Conservation (phyloP, 2,113 vertebrate genomes). For the Toxostoma redivivum region DNA sequence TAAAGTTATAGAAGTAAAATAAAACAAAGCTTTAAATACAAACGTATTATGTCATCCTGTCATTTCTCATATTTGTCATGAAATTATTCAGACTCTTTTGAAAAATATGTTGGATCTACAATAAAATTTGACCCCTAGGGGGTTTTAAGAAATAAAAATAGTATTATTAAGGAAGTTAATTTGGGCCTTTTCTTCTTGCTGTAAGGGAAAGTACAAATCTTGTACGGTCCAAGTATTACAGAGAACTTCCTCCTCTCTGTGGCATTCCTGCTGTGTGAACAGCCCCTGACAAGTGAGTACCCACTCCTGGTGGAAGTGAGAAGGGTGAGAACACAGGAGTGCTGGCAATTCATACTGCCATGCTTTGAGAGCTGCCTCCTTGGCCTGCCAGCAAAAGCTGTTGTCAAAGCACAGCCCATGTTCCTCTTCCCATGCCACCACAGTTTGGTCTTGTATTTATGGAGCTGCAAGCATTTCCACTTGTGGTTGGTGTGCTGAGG, state of each 20-base stretch:
- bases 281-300: neutral
- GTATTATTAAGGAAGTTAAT: neutral
- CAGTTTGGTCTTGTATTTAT: neutral
- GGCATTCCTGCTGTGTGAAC: neutral
- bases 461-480: neutral
- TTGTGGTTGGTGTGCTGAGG: neutral
- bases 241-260: neutral
- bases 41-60: neutral
- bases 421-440: neutral
- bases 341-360: neutral
- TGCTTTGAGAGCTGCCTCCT: neutral
- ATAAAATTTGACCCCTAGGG: neutral
- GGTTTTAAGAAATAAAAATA: neutral
- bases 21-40: neutral
- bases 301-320: accelerated
- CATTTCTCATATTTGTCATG: neutral
- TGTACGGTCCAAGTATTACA: neutral
- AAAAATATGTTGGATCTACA: neutral
- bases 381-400: neutral
- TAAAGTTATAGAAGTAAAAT: neutral
- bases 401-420: neutral
- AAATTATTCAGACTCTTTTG: neutral
- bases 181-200: neutral
- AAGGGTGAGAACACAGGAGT: neutral
- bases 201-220: neutral